Conservation (phyloP, 2,888 invertebrate genomes). For the Leptogaster cylindrica region DNA sequence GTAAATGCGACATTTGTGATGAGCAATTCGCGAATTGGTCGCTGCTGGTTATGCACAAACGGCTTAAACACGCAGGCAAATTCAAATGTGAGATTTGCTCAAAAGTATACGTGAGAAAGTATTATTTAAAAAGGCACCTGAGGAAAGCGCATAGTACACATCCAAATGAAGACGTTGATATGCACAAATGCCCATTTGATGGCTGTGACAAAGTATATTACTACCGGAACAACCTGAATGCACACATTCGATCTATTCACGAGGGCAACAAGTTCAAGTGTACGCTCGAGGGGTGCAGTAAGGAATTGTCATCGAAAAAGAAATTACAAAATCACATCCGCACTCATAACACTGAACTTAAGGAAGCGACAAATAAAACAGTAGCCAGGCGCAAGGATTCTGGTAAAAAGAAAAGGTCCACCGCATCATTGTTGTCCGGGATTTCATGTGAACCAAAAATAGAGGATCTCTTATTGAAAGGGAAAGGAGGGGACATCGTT, state of each 20-base stretch:
- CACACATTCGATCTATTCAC: constrained; percentile 65
- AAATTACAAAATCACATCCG: constrained; percentile 29
- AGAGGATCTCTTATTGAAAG: too few species aligned
- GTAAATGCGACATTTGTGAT: constrained; percentile 64
- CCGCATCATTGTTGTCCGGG: constrained; percentile 53
- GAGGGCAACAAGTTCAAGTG: constrained; percentile 63
- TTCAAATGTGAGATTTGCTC: constrained; percentile 53
- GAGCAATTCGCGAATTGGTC: constrained; percentile 64
- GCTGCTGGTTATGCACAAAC: constrained; percentile 62
- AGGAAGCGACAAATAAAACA: neutral
- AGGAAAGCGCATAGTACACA: too few species aligned
- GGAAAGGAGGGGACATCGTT: too few species aligned
- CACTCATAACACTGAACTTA: constrained; percentile 19
- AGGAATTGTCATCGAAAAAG: constrained; percentile 22
- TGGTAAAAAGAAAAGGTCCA: constrained; percentile 53
- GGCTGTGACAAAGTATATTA: constrained; percentile 63
- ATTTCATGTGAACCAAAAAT: too few species aligned
- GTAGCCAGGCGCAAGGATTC: constrained; percentile 54
- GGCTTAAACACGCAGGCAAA: constrained; percentile 47
- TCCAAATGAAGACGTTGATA: constrained; percentile 45
- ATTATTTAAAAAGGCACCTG: constrained; percentile 49
- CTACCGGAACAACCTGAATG: constrained; percentile 65
- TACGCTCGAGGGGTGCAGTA: constrained; percentile 53
- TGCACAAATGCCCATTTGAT: constrained; percentile 56
- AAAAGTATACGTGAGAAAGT: constrained; percentile 51